Conservation (phyloP, 1,140 invertebrate species). For the Drosophila nigromelanica region DNA sequence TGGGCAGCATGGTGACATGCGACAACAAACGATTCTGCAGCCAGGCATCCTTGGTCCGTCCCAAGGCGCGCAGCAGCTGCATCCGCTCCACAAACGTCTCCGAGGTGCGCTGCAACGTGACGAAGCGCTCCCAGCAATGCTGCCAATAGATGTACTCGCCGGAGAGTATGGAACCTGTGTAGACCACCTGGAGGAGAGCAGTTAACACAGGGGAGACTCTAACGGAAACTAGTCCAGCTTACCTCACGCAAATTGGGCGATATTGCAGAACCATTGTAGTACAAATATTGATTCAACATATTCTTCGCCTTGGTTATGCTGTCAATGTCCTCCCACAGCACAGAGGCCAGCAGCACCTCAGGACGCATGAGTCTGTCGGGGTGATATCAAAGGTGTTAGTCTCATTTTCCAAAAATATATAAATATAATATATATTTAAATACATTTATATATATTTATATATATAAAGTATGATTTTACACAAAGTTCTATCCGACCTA, state of each 20-base stretch:
- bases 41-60: constrained; percentile 88
- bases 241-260: constrained; percentile 81
- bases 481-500: too few species aligned
- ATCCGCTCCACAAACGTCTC: constrained; percentile 88
- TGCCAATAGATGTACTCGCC: constrained; percentile 90
- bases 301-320: constrained; percentile 81
- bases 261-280: constrained; percentile 74
- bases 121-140: constrained; percentile 89
- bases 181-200: constrained; percentile 63
- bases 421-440: too few species aligned
- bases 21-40: constrained; percentile 89
- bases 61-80: constrained; percentile 88
- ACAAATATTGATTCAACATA: constrained; percentile 79
- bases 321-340: constrained; percentile 82
- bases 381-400: not conserved
- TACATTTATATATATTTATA: too few species aligned
- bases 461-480: too few species aligned
- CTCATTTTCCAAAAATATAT: too few species aligned
- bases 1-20: constrained; percentile 87
- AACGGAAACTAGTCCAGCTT: not conserved
- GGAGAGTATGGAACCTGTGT: constrained; percentile 84
- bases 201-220: not conserved
- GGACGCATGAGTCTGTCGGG: constrained; percentile 69
- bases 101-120: constrained; percentile 84
- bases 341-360: constrained; percentile 76